Percentiles rank a stretch among this genome's conserved stretches.
phyloP scores from a whole-genome alignment of 2,888 invertebrate genomes.

The Acrobasis suavella region DNA sequence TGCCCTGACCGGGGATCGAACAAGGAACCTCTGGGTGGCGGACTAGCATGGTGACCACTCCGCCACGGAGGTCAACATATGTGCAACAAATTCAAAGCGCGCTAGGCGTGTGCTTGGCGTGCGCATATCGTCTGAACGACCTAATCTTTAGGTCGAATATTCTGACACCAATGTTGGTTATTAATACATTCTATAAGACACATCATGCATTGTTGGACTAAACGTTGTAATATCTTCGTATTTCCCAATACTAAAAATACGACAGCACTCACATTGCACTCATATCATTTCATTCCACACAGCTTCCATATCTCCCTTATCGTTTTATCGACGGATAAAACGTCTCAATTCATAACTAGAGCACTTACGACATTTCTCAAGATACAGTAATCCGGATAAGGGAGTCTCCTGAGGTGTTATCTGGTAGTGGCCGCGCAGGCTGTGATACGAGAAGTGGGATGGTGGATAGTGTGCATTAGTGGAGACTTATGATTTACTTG shows the following conservation, averaged over 20 bases:
- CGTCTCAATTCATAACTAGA: conserved; percentile 8
- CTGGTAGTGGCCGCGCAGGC: neutral
- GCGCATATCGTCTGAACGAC: too few relatives aligned
- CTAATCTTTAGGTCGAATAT: too few relatives aligned
- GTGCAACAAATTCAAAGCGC: too few relatives aligned
- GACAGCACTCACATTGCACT: neutral
- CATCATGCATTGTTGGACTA: too few relatives aligned
- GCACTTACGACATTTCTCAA: conserved; percentile 13
- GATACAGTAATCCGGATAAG: conserved; percentile 9
- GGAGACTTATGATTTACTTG: conserved; percentile 43
- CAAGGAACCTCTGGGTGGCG: too few relatives aligned
- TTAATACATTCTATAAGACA: too few relatives aligned
- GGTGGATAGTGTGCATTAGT: neutral
- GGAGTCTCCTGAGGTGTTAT: conserved; percentile 1
- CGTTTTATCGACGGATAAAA: conserved; percentile 9
- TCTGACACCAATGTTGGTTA: too few relatives aligned
- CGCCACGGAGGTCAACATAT: too few relatives aligned
- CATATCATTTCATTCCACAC: neutral
- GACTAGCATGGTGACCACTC: too few relatives aligned
- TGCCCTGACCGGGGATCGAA: too few relatives aligned
- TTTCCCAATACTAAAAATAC: neutral
- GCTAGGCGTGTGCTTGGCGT: too few relatives aligned
- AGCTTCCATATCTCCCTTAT: conserved; percentile 3
- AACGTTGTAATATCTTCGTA: neutral
- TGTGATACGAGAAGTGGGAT: neutral